Conservation (phyloP, 2,888 invertebrate genomes). For the Steinernema hermaphroditum region DNA sequence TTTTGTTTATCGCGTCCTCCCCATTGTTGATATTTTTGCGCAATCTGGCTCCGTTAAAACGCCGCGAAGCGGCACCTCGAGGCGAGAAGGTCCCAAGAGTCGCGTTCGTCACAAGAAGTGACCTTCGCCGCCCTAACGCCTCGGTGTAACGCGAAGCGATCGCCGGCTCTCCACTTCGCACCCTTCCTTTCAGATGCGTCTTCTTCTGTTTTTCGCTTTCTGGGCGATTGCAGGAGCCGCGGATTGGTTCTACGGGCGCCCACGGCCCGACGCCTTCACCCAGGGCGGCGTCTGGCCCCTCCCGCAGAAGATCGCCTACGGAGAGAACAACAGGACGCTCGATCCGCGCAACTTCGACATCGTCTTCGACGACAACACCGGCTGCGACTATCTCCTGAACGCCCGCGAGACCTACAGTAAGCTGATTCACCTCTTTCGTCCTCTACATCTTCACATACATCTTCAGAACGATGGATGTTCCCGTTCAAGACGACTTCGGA, state of each 20-base stretch:
- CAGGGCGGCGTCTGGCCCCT: conserved; percentile 38
- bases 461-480: conserved; percentile 14
- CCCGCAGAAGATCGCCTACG: conserved; percentile 43
- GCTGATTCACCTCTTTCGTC: not conserved
- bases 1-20: conserved; percentile 1
- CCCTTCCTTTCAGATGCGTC: conserved; percentile 2
- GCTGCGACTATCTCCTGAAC: conserved; percentile 4
- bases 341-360: conserved; percentile 13
- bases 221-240: not conserved
- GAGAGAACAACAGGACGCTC: conserved; percentile 49
- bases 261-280: conserved; percentile 18
- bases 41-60: not conserved
- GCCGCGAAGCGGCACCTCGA: not conserved
- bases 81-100: not conserved
- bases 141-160: not conserved
- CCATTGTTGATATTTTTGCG: not conserved
- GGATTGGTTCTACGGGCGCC: not conserved
- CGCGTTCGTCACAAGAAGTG: conserved; percentile 12
- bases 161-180: not conserved
- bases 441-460: not conserved
- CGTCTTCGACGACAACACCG: not conserved
- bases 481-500: conserved; percentile 1
- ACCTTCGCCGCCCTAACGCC: not conserved
- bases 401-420: conserved; percentile 6
- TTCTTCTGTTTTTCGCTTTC: not conserved